These are phyloP conservation scores for Glaucidium brasilianum DNA, from an alignment of 2,113 vertebrate genomes.

Conservation along the genomic window DNA sequence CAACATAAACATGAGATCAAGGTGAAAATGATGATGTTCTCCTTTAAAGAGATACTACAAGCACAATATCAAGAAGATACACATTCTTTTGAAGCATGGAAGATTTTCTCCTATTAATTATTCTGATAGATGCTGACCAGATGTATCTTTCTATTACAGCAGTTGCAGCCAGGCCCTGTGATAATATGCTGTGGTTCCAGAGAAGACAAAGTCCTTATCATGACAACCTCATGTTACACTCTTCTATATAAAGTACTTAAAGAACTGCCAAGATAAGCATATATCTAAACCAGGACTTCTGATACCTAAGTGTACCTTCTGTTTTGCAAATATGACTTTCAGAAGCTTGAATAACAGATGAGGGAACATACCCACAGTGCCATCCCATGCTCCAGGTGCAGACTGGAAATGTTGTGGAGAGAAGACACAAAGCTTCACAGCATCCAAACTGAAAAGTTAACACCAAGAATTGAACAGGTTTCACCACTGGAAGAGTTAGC, in stretches of 20 bases:
- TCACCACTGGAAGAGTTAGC: neutral
- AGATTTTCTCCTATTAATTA: neutral
- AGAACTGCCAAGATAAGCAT: neutral
- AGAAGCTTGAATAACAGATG: conserved; percentile 32
- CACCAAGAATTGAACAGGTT: neutral
- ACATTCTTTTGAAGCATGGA: neutral
- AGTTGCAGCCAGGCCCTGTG: neutral
- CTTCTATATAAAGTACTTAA: neutral
- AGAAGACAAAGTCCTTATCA: neutral
- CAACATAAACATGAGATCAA: neutral
- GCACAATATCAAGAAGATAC: neutral
- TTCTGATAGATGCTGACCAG: neutral
- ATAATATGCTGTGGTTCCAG: neutral
- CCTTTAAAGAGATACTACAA: neutral
- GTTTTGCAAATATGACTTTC: conserved; percentile 44
- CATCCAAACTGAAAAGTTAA: conserved; percentile 87
- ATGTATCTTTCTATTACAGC: neutral
- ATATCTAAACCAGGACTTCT: neutral
- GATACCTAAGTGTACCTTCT: conserved; percentile 53
- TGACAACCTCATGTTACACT: neutral
- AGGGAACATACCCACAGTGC: conserved; percentile 89
- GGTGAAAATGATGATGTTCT: neutral
- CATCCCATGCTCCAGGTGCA: conserved; percentile 92
- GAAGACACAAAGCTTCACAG: conserved; percentile 91
- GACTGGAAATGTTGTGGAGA: conserved; percentile 86